phyloP scores from a whole-genome alignment of 2,888 invertebrate genomes.

The Venusia cambrica region DNA sequence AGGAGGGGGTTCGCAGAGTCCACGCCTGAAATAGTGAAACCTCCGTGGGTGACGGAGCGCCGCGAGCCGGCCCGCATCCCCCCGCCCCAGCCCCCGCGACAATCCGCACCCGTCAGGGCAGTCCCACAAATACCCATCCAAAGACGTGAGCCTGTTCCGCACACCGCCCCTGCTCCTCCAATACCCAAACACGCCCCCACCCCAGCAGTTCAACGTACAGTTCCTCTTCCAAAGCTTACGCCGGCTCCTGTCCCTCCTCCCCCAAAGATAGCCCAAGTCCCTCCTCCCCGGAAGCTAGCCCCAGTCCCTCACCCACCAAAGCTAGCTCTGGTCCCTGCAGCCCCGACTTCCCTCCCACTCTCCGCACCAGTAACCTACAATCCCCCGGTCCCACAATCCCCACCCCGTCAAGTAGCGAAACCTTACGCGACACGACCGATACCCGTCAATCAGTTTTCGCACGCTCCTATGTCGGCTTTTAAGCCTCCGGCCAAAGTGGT shows the following conservation, averaged over 20 bases:
- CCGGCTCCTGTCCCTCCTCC: slow-evolving; percentile 17
- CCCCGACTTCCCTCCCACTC: slow-evolving; percentile 15
- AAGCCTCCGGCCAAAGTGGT: slow-evolving; percentile 79
- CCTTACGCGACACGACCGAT: slow-evolving; percentile 80
- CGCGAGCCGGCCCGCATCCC: slow-evolving; percentile 41
- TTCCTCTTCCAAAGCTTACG: slow-evolving; percentile 10
- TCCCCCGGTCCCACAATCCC: slow-evolving; percentile 45
- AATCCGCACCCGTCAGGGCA: slow-evolving; percentile 23
- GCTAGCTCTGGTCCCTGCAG: slow-evolving; percentile 8
- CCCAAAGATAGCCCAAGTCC: slow-evolving; percentile 8
- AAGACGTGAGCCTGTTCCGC: slow-evolving; percentile 12
- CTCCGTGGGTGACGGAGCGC: slow-evolving; percentile 68
- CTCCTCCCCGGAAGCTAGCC: slow-evolving; percentile 15
- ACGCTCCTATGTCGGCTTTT: slow-evolving; percentile 89
- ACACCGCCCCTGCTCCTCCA: slow-evolving; percentile 17
- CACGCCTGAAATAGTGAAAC: slow-evolving; percentile 56
- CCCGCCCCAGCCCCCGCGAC: slow-evolving; percentile 31
- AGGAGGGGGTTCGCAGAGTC: slow-evolving; percentile 50
- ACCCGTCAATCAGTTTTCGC: slow-evolving; percentile 87
- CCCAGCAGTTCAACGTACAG: slow-evolving; percentile 7
- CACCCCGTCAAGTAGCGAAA: slow-evolving; percentile 56
- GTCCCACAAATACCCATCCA: slow-evolving; percentile 7
- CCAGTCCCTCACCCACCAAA: slow-evolving; percentile 14
- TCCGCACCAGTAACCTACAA: slow-evolving; percentile 28
- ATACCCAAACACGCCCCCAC: slow-evolving; percentile 6